Evolutionary conservation across 2,888 invertebrate species (phyloP), one percentile per base, ranked within the genome.

Genomic region (Meganola albula): DNA sequence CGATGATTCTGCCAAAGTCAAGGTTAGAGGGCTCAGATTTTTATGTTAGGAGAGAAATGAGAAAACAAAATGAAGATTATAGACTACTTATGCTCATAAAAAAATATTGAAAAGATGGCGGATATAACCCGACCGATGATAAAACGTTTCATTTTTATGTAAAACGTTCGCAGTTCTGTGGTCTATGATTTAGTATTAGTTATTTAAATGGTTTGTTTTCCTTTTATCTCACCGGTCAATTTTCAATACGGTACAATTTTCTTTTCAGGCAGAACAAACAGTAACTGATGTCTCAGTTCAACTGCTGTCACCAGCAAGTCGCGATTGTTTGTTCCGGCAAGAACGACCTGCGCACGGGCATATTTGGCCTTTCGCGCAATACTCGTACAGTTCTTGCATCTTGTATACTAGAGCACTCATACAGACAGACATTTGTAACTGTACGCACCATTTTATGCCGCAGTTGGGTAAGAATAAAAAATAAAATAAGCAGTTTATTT

Each of bases 401-500:
- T 77, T 90, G 39, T 88, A 89, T 58, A 90, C 89, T 49, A 85
- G 89, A 35, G 87, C 87, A 0, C 61, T 83, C 29, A 77, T 82
- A 1, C 90, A 90, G 44, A 52, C 79, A 1, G 61, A 70, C 4
- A 53, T 76, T 5, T 91, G 91, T 51, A 90, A 90, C 49, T 91
- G 91, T 53, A 88, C 90, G 0, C 89, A 90, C 59, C 90, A 90
- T 57, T 83, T 88, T 29, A 87, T 90, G 82, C 88, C 90, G 1
- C 70, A 68, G 39, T 72, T 88, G 31, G 83, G 90, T 89, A 68
- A 59, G 61, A 24, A 20, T 16, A 16, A 16, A 16, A 6, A 16
- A 4, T 16, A 16, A n/a, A n/a, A n/a, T n/a, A n/a, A n/a, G n/a
- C n/a, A n/a, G n/a, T n/a, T n/a, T n/a, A n/a, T n/a, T n/a, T n/a